Evolutionary conservation across 2,113 vertebrate genomes (phyloP).

Genomic region (Crotalus horridus): DNA sequence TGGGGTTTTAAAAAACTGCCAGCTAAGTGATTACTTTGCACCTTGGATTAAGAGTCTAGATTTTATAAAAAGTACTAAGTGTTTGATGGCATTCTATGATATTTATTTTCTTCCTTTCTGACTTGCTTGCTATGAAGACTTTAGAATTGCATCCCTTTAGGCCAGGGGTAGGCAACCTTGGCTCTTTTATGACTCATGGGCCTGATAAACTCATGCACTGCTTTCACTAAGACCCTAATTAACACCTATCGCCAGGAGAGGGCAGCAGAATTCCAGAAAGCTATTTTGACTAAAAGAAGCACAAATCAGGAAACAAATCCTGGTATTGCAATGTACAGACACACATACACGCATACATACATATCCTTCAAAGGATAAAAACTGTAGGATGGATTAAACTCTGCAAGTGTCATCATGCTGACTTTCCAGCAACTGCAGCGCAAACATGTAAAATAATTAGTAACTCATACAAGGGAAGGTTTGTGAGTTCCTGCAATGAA

Average conservation of each 20-base stretch:
- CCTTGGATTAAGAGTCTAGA: background rate
- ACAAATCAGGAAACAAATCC: background rate
- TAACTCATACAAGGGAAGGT: background rate
- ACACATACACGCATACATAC: background rate
- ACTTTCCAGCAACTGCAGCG: background rate
- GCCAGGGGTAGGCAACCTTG: too few relatives aligned
- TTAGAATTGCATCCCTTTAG: background rate
- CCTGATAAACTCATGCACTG: background rate
- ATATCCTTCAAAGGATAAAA: background rate
- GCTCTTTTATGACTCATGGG: too few relatives aligned
- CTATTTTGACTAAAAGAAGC: background rate
- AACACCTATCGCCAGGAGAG: conserved; percentile 45
- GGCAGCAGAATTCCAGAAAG: conserved; percentile 41
- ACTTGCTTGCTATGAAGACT: background rate
- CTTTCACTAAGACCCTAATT: background rate
- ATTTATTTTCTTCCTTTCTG: background rate
- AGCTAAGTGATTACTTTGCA: background rate
- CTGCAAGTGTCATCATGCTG: background rate
- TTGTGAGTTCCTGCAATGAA: background rate
- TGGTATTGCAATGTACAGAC: background rate
- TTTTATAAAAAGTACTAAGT: background rate
- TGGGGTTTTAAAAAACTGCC: background rate
- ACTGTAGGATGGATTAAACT: conserved; percentile 4
- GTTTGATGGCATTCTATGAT: background rate
- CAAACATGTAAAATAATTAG: background rate